Evolutionary conservation across 2,797 vertebrate species (phyloP), one percentile per base, ranked within the genome.

Genomic region (Sarcophilus harrisii): DNA sequence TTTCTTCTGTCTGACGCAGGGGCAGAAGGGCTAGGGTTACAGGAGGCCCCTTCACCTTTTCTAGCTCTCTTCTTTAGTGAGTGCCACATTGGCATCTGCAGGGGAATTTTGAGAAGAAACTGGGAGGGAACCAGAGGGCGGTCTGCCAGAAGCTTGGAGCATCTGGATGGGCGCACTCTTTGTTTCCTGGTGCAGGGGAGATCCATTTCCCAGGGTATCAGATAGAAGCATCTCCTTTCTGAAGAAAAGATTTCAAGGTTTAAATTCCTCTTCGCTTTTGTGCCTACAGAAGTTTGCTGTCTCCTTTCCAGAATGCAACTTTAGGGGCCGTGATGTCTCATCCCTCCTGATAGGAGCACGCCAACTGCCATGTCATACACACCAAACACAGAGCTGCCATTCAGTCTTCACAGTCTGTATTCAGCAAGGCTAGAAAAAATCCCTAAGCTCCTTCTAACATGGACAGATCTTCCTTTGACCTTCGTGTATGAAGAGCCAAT

Each of bases 191-290:
- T 57, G 52, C 52, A 91, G 95, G 96, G 81, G 90, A 93, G 96
- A 97, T 97, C 95, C 91, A 94, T 97, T 98, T 98, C 97, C 98
- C 97, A 97, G 97, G 95, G 97, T 98, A 97, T 98, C 98, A 97
- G 98, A 98, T 98, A 60, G 98, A 97, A 95, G 98, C 93, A 97
- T 97, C 97, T 97, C 97, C 96, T 97, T 96, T 97, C 96, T 96
- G 95, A 97, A 96, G 96, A 96, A 96, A 96, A 98, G 97, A 98
- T 97, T 98, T 98, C 96, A 97, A 94, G 98, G 97, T 97, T 98
- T 97, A 93, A 98, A 96, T 98, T 98, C 98, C 97, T 58, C n/a
- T 97, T 96, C 91, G 96, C 96, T 97, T 98, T 97, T 98, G 96
- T 97, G 96, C 96, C 97, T 97, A 95, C 96, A 94, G 96, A 97